Base-by-base conservation (phyloP, 1,140 invertebrate species). In the Sycophila sp. region DNA sequence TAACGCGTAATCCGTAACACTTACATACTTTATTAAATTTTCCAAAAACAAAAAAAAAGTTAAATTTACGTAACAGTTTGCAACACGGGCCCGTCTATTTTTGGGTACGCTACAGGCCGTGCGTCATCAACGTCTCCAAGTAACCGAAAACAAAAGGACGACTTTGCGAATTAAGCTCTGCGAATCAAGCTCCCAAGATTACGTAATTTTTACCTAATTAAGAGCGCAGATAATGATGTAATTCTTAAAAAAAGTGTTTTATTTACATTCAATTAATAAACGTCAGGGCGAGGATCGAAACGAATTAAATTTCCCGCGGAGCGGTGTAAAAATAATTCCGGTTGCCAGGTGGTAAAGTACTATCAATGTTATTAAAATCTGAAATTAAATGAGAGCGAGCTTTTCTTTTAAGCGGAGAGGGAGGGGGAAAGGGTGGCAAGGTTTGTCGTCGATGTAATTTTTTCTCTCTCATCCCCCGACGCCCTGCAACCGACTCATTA, bases 321-420 rank as follows among this genome's bases (percentile, higher is more conserved):
- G 24, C 10, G 40, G 51, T 19, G 49, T 13, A 45, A 30, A 56
- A 45, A 56, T 56, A 32, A 42, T 34, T 34, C 1, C 47, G 13
- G 53, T 24, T 56, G n/a, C 19, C 62, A 32, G 45, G 51, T 32
- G 64, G 24, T 42, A 56, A 67, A 56, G 13, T 26, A 51, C 51
- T 56, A 67, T 67, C 64, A 56, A 67, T 67, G 19, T 56, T 42
- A 56, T 67, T 40, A 67, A 64, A 64, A 34, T 34, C 38, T 51
- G 62, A 64, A 67, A 67, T 67, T 67, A 56, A 67, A 67, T 56
- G 64, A 67, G 64, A 67, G 34, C 6, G 13, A 38, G 49, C 26
- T 40, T 65, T 65, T 55, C 63, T 56, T 56, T 32, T 2, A n/a
- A n/a, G 49, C 26, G 34, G 17, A 53, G n/a, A n/a, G n/a, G n/a